These are phyloP conservation scores for Anoura caudifer DNA, from an alignment of 2,113 vertebrate genomes.

Conservation along the genomic window DNA sequence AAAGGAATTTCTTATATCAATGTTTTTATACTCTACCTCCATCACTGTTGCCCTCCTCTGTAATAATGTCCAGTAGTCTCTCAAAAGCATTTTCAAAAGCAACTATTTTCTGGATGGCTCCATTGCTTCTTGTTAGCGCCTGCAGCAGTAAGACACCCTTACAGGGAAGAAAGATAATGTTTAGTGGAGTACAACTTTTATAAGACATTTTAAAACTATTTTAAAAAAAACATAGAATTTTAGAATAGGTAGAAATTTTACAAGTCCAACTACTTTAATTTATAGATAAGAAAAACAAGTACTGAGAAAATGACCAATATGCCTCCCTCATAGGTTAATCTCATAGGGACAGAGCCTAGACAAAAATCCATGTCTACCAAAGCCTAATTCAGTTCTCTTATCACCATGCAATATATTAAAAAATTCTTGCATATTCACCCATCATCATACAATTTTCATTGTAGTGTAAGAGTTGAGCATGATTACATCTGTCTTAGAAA, in stretches of 20 bases:
- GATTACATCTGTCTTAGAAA: neutral
- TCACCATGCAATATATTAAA: neutral
- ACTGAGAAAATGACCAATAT: neutral
- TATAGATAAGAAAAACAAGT: neutral
- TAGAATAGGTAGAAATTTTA: neutral
- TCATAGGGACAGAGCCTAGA: neutral
- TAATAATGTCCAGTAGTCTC: slow-evolving; percentile 95
- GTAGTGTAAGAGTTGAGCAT: neutral
- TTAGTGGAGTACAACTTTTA: neutral
- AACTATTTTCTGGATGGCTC: slow-evolving; percentile 99
- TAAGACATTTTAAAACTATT: neutral
- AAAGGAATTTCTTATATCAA: neutral
- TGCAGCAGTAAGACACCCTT: slow-evolving; percentile 95
- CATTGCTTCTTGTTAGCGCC: slow-evolving; percentile 96
- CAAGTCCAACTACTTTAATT: neutral
- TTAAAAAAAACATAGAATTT: neutral
- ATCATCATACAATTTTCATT: neutral
- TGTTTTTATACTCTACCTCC: slow-evolving; percentile 85
- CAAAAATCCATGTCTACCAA: neutral
- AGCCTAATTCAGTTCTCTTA: neutral
- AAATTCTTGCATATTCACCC: neutral
- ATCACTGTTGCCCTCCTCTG: slow-evolving; percentile 96
- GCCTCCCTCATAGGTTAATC: neutral
- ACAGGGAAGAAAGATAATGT: neutral
- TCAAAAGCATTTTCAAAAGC: slow-evolving; percentile 99